Base-by-base conservation (phyloP, 2,888 invertebrate genomes). In the Drosophila mimetica region DNA sequence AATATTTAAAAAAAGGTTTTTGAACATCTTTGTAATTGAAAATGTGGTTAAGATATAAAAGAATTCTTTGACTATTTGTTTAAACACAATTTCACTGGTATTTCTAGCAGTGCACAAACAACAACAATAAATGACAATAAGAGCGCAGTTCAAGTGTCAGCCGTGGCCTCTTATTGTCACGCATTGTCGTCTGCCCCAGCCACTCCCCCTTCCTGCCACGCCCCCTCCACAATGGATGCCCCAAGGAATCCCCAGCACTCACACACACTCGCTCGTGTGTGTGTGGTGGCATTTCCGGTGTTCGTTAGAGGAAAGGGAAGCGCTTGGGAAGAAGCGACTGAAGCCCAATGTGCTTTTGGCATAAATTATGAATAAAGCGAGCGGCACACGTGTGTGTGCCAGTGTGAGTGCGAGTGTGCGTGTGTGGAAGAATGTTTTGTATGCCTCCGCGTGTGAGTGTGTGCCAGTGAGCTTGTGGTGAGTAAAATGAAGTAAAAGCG, bases 351-450 rank as follows among this genome's bases (percentile, higher is more conserved):
- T 74, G 82, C 87, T 78, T 74, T 76, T 79, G 80, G 78, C 82
- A 89, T 89, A 89, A 89, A 89, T 89, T 89, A 89, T 89, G 88
- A 86, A 89, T 86, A 71, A 77, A 71, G 79, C 74, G 83, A 77
- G 74, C 63, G 72, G 59, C 71, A 67, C 73, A 75, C 74, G 78
- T 74, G 60, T 74, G 58, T 74, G 66, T 50, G 61, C 25, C 25
- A 67, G 65, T 16, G 66, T 34, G 63, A 9, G 58, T 72, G 54
- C 69, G 66, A 39, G 53, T 57, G 41, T 59, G 42, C 47, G 52
- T 59, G 39, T 57, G 54, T 28, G 37, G 44, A 36, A 14, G 50
- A 32, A 51, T 52, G 64, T 48, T 58, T 18, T 55, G 58, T 67
- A 53, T 54, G 61, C 74, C 61, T 50, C 58, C 69, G 39, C 61